Percentiles rank a stretch among this genome's conserved stretches.
phyloP scores from a whole-genome alignment of 2,113 vertebrate species.

The Vanacampus margaritifer region DNA sequence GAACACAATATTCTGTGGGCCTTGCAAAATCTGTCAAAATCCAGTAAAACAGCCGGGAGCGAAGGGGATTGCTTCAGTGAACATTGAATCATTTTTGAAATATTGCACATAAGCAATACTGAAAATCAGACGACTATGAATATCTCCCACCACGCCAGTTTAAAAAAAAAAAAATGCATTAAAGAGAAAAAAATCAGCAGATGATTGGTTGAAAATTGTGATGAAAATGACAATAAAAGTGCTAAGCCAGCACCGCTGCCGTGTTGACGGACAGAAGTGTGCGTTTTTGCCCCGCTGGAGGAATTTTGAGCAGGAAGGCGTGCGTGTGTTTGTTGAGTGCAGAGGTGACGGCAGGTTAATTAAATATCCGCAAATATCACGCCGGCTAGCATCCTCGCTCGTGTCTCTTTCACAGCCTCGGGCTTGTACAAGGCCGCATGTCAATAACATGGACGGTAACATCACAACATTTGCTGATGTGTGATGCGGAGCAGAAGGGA shows the following conservation, averaged over 20 bases:
- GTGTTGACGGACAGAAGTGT: conserved; percentile 32
- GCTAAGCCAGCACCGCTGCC: conserved; percentile 37
- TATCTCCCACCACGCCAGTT: conserved; percentile 32
- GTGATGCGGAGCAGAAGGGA: background rate
- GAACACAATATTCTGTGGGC: too few relatives aligned
- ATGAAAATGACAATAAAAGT: conserved; percentile 51
- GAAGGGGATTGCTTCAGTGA: too few relatives aligned
- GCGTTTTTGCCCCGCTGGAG: conserved; percentile 41
- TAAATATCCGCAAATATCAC: conserved; percentile 48
- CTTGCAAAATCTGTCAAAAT: too few relatives aligned
- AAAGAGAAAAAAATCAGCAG: conserved; percentile 37
- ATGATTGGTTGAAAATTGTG: conserved; percentile 37
- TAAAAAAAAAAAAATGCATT: background rate
- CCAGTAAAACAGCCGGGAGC: too few relatives aligned
- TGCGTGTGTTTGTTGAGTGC: conserved; percentile 8
- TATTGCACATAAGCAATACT: too few relatives aligned
- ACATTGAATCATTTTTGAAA: background rate
- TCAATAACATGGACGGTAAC: background rate
- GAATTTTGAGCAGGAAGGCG: conserved; percentile 24
- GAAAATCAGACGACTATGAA: conserved; percentile 27
- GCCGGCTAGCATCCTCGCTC: conserved; percentile 19
- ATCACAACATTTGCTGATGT: background rate
- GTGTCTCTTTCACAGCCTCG: background rate
- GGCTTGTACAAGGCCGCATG: conserved; percentile 9
- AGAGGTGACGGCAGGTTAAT: conserved; percentile 25